Evolutionary conservation across 2,113 vertebrate genomes (phyloP).

Genomic region (Pithys albifrons): DNA sequence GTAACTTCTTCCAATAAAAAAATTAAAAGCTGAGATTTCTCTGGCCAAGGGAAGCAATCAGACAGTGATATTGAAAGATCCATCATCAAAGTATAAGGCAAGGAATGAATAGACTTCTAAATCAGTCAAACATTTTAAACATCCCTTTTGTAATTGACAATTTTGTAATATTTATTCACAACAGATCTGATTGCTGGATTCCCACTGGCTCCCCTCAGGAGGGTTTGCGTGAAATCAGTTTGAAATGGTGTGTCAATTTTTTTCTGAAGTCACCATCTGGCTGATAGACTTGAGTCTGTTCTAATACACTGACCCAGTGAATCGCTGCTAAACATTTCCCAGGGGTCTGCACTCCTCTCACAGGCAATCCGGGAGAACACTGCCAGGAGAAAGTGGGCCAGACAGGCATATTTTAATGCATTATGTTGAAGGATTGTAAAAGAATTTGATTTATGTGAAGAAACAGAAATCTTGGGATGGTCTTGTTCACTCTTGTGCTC

Average conservation of each 20-base stretch:
- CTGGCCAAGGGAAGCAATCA: slow-evolving; percentile 18
- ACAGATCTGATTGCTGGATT: slow-evolving; percentile 90
- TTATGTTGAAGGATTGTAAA: slow-evolving; percentile 57
- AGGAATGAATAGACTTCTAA: slow-evolving; percentile 56
- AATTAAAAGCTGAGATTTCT: slow-evolving; percentile 14
- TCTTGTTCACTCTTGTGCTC: background rate
- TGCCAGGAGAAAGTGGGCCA: background rate
- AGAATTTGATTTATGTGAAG: slow-evolving; percentile 66
- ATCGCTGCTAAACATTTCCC: slow-evolving; percentile 88
- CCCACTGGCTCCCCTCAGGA: slow-evolving; percentile 84
- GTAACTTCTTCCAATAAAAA: background rate
- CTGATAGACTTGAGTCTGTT: slow-evolving; percentile 87
- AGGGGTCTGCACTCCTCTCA: slow-evolving; percentile 64
- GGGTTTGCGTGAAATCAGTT: slow-evolving; percentile 97
- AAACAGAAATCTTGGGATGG: slow-evolving; percentile 38
- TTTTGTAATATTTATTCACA: slow-evolving; percentile 99
- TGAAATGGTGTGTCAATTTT: slow-evolving; percentile 97
- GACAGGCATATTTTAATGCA: slow-evolving; percentile 36
- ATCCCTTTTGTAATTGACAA: slow-evolving; percentile 97
- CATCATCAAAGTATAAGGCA: slow-evolving; percentile 21
- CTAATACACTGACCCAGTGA: slow-evolving; percentile 84
- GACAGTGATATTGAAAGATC: slow-evolving; percentile 51
- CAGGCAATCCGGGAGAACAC: slow-evolving; percentile 65
- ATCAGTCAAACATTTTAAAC: slow-evolving; percentile 92
- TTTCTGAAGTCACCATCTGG: slow-evolving; percentile 98